Conservation (phyloP, 2,113 vertebrate species). For the human (Homo sapiens) region GRCh38 chr2:241212001-241212500, state of each 20-base stretch:
- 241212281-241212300: not conserved
- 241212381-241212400: not conserved
- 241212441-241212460: not conserved
- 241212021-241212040: not conserved
- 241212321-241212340: not conserved
- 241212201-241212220: conserved; percentile 70
- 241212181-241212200: conserved; percentile 82
- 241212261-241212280: not conserved
- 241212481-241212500: not conserved
- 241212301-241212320: not conserved
- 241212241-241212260: not conserved
- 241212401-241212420: not conserved
- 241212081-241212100: conserved; percentile 76
- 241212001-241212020: not conserved
- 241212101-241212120: conserved; percentile 74
- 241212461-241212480: not conserved
- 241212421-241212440: not conserved
- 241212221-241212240: fast-evolving
- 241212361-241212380: not conserved
- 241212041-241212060: not conserved
- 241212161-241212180: conserved; percentile 79
- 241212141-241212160: conserved; percentile 81
- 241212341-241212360: fast-evolving
- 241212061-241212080: not conserved
- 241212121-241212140: conserved; percentile 78